phyloP scores from a whole-genome alignment of 1,140 invertebrate species.

The Batillaria attramentaria region DNA sequence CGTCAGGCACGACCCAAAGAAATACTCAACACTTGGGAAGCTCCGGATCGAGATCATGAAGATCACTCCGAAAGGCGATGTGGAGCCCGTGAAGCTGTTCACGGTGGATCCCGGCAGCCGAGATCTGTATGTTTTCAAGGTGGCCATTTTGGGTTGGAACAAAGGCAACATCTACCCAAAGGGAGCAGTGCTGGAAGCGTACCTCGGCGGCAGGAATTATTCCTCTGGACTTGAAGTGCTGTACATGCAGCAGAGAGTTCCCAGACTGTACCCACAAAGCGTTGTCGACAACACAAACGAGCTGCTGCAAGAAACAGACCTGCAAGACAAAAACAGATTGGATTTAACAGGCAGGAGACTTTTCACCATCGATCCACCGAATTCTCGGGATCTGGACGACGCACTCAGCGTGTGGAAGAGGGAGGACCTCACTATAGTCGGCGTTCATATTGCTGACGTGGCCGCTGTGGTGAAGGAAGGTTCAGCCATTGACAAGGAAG shows the following conservation, averaged over 20 bases:
- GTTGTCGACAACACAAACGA: constrained; percentile 11
- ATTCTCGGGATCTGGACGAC: constrained; percentile 99
- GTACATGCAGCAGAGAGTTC: constrained; percentile 43
- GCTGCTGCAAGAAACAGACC: neutral
- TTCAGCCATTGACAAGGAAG: constrained; percentile 61
- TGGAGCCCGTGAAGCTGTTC: constrained; percentile 36
- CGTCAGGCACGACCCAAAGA: constrained; percentile 40
- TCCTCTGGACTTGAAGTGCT: constrained; percentile 39
- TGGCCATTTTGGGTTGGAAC: constrained; percentile 47
- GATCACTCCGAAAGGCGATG: constrained; percentile 28
- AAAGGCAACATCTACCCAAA: constrained; percentile 42
- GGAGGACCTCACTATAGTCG: constrained; percentile 44
- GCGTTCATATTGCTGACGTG: constrained; percentile 70
- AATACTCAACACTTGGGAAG: constrained; percentile 16
- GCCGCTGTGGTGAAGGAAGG: constrained; percentile 55
- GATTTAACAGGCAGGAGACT: constrained; percentile 74
- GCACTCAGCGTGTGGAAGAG: constrained; percentile 82
- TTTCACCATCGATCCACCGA: constrained; percentile 97
- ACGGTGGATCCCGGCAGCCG: constrained; percentile 32
- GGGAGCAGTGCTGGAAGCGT: constrained; percentile 45
- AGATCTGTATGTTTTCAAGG: constrained; percentile 47
- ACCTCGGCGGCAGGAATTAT: constrained; percentile 31
- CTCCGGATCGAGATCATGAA: constrained; percentile 37
- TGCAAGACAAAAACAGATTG: constrained; percentile 75
- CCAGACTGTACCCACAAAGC: constrained; percentile 23